A percentile compares a stretch with the other conserved stretches of the same genome.
Conservation (phyloP, 1,140 invertebrate genomes). For the Bradysia coprophila region DNA sequence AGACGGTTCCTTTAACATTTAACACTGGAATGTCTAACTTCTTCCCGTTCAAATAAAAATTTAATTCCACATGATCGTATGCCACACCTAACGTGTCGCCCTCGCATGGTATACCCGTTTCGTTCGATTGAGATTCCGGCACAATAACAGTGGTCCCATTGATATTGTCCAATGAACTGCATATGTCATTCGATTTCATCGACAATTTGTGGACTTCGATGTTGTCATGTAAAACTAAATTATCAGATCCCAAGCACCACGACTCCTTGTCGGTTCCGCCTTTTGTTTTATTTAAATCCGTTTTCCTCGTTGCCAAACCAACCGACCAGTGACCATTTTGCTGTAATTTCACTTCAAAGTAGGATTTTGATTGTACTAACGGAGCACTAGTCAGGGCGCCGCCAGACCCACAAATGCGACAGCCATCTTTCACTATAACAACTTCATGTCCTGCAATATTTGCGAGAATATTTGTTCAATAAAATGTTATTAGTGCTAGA, state of each 20-base stretch:
- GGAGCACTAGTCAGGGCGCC: conserved; percentile 86
- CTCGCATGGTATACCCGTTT: conserved; percentile 50
- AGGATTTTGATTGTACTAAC: conserved; percentile 91
- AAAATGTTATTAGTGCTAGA: neutral
- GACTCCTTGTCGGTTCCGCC: conserved; percentile 77
- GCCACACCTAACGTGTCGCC: conserved; percentile 89
- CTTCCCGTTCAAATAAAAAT: conserved; percentile 89
- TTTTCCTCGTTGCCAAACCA: conserved; percentile 73
- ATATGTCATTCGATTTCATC: conserved; percentile 11
- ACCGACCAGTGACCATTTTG: conserved; percentile 91
- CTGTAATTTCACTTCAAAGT: conserved; percentile 97
- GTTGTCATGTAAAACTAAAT: conserved; percentile 66
- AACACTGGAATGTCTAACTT: conserved; percentile 66
- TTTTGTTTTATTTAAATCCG: conserved; percentile 65
- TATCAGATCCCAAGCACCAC: conserved; percentile 86
- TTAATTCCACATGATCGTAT: conserved; percentile 93
- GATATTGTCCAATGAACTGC: conserved; percentile 6
- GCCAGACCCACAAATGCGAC: conserved; percentile 87
- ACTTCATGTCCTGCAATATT: conserved; percentile 73
- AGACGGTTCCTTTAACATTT: conserved; percentile 80
- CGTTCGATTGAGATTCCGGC: too few species aligned
- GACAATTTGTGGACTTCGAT: conserved; percentile 54
- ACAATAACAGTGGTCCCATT: conserved; percentile 13
- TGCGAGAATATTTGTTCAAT: neutral
- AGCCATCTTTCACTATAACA: conserved; percentile 92